Percentiles rank a stretch among this genome's conserved stretches.
phyloP scores from a whole-genome alignment of 2,113 vertebrate species.

The Planiliza haematocheilus region DNA sequence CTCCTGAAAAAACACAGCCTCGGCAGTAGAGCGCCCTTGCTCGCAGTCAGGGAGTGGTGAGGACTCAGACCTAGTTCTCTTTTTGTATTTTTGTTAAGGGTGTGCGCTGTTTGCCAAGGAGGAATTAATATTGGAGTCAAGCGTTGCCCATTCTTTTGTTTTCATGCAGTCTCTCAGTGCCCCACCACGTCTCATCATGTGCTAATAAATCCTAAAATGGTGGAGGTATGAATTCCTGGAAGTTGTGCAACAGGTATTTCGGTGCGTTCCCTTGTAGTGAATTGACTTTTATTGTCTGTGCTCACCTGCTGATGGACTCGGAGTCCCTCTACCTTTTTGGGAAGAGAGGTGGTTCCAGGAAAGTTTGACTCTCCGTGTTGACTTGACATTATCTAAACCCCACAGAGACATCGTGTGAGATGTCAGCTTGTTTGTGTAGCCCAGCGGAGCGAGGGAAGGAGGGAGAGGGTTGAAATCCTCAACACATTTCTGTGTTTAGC shows the following conservation, averaged over 20 bases:
- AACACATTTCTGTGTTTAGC: background rate
- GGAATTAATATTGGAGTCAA: constrained; percentile 16
- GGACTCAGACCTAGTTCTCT: constrained; percentile 16
- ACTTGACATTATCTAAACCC: constrained; percentile 24
- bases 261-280: constrained; percentile 9
- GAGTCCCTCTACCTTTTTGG: no score
- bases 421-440: background rate
- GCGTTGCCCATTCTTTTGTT: constrained; percentile 32
- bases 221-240: constrained; percentile 56
- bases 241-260: constrained; percentile 50
- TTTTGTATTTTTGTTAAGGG: constrained; percentile 33
- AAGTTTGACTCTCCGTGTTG: constrained; percentile 9
- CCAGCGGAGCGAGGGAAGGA: background rate
- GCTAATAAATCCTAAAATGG: constrained; percentile 1
- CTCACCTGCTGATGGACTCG: background rate
- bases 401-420: background rate
- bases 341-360: no score
- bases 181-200: constrained; percentile 34
- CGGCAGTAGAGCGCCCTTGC: background rate
- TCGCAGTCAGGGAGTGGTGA: constrained; percentile 34
- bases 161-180: constrained; percentile 11
- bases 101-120: constrained; percentile 29
- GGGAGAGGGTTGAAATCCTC: no score
- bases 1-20: constrained; percentile 51
- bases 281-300: background rate